Evolutionary conservation across 2,113 vertebrate genomes (phyloP).

Genomic region (Myotis davidii): DNA sequence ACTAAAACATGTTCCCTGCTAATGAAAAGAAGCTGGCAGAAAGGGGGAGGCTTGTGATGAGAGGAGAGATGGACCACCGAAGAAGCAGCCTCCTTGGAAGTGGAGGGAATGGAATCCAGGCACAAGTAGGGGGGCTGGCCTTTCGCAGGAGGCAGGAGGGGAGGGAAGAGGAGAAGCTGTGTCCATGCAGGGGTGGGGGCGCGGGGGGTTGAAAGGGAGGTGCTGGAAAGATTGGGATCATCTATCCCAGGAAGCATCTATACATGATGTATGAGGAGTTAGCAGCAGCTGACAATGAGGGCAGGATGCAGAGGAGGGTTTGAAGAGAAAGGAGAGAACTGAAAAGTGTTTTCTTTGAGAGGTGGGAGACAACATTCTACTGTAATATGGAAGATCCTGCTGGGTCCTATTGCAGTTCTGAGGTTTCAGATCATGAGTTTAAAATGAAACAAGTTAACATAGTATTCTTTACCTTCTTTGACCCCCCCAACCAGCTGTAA

Average conservation of each 20-base stretch:
- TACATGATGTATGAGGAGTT: not conserved
- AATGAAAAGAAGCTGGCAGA: not conserved
- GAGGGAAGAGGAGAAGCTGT: not conserved
- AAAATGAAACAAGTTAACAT: not conserved
- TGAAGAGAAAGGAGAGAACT: not conserved
- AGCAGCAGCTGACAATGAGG: not conserved
- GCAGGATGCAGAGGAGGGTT: not conserved
- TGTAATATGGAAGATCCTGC: not conserved
- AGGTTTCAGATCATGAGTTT: not conserved
- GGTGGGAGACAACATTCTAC: not conserved
- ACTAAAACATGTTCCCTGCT: not conserved
- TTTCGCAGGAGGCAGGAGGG: not conserved
- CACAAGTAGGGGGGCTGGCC: fast-evolving
- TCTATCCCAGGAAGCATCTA: not conserved
- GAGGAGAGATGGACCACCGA: too few relatives aligned
- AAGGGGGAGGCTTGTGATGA: not conserved
- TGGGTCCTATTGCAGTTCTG: not conserved
- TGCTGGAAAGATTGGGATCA: too few relatives aligned
- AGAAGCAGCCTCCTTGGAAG: not conserved
- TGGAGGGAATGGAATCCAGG: not conserved
- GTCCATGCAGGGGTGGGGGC: fast-evolving
- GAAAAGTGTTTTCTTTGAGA: not conserved
- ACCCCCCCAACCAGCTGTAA: not conserved
- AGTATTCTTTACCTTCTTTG: not conserved
- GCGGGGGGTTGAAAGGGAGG: not conserved